These are phyloP conservation scores for Pogonus chalceus DNA, from an alignment of 1,140 invertebrate genomes.

Conservation along the genomic window DNA sequence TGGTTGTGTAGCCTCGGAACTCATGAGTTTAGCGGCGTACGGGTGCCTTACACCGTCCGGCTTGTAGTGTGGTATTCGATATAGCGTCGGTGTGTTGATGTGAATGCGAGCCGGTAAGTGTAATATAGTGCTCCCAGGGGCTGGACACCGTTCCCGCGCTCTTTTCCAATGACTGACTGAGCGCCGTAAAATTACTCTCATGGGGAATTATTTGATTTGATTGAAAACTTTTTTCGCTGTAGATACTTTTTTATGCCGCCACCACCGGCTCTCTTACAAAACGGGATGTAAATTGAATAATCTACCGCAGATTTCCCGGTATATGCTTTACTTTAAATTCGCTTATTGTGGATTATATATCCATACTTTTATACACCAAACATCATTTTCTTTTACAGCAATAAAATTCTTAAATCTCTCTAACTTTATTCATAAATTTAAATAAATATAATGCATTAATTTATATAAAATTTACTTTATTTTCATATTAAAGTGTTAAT, in stretches of 20 bases:
- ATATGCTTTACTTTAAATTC: no score
- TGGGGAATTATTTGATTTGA: conserved; percentile 36
- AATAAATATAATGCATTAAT: no score
- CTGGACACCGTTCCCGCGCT: conserved; percentile 2
- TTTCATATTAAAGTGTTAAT: no score
- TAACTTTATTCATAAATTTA: no score
- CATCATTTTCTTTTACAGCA: no score
- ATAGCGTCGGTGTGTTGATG: conserved; percentile 24
- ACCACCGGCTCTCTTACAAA: not conserved
- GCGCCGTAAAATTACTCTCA: conserved; percentile 31
- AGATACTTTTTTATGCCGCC: conserved; percentile 11
- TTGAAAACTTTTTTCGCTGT: conserved; percentile 29
- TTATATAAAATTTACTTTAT: no score
- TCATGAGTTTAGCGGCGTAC: no score
- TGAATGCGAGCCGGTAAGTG: conserved; percentile 30
- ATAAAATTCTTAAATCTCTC: no score
- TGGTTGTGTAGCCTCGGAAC: not conserved
- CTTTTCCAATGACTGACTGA: conserved; percentile 31
- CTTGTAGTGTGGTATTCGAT: not conserved
- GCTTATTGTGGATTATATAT: no score
- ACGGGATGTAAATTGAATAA: conserved; percentile 1
- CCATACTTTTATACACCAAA: no score
- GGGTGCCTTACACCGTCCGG: no score
- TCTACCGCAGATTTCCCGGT: not conserved
- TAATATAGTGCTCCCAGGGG: conserved; percentile 32